Percentiles rank a stretch among this genome's conserved stretches.
Evolutionary conservation across 1,140 invertebrate genomes (phyloP).

Genomic region (Mercenaria mercenaria): DNA sequence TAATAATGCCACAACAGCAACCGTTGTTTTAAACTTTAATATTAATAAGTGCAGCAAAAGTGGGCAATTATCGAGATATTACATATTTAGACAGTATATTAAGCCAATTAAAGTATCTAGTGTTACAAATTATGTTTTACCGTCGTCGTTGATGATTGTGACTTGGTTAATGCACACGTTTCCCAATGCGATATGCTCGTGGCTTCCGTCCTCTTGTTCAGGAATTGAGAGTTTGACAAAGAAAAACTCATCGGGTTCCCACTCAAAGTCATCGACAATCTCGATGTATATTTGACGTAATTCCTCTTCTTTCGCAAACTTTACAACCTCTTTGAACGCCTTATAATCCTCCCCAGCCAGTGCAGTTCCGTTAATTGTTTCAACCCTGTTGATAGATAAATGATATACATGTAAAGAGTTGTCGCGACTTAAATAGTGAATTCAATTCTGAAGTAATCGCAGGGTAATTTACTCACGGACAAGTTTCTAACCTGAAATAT

Average conservation of each 20-base stretch:
- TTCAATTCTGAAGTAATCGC: too few relatives aligned
- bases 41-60: too few relatives aligned
- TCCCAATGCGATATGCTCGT: conserved; percentile 86
- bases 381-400: conserved; percentile 86
- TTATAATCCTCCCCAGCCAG: conserved; percentile 88
- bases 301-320: conserved; percentile 88
- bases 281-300: conserved; percentile 88
- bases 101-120: too few relatives aligned
- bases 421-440: too few relatives aligned
- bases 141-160: conserved; percentile 90
- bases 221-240: conserved; percentile 88
- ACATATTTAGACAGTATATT: too few relatives aligned
- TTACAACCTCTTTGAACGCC: conserved; percentile 87
- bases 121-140: too few relatives aligned
- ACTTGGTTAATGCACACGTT: conserved; percentile 89
- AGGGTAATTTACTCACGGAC: too few relatives aligned
- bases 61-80: too few relatives aligned
- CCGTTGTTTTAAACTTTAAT: too few relatives aligned
- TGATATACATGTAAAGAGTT: too few relatives aligned
- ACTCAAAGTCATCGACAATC: conserved; percentile 90
- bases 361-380: conserved; percentile 90
- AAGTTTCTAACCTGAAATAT: too few relatives aligned
- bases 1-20: too few relatives aligned
- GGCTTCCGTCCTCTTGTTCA: conserved; percentile 76
- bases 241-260: conserved; percentile 90